phyloP scores from a whole-genome alignment of 2,888 invertebrate genomes.

The Drosophila heteroneura region DNA sequence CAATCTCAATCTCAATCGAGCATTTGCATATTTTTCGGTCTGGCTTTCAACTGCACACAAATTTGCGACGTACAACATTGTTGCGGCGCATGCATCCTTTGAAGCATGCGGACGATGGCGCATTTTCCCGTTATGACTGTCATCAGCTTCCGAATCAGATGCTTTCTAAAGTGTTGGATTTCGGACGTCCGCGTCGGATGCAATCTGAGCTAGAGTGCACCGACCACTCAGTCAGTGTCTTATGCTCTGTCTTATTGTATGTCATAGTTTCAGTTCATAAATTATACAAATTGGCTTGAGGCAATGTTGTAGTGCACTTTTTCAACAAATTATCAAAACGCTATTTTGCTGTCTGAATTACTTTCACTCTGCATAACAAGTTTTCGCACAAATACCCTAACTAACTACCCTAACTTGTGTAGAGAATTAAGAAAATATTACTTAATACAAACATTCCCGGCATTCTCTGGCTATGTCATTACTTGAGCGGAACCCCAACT shows the following conservation, averaged over 20 bases:
- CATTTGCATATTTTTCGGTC: slow-evolving; percentile 12
- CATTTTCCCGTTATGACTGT: slow-evolving; percentile 21
- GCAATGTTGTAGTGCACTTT: slow-evolving; percentile 4
- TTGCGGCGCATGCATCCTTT: background rate
- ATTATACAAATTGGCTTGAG: background rate
- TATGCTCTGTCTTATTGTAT: background rate
- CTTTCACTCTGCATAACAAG: background rate
- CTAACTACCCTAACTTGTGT: background rate
- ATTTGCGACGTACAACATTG: background rate
- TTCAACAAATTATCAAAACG: background rate
- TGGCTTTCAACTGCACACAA: background rate
- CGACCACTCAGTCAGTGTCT: background rate
- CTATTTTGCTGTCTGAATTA: background rate
- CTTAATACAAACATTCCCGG: slow-evolving; percentile 9
- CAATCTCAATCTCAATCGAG: background rate
- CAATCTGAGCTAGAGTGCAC: background rate
- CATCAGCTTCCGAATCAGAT: slow-evolving; percentile 11
- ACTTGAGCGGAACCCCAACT: slow-evolving; percentile 34
- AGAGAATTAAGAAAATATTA: background rate
- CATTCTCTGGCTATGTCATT: slow-evolving; percentile 1
- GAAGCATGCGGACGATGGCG: slow-evolving; percentile 3
- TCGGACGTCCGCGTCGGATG: slow-evolving; percentile 23
- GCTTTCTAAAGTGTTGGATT: slow-evolving; percentile 8
- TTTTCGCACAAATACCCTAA: too few species aligned
- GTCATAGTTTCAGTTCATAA: slow-evolving; percentile 8